Base-by-base conservation (phyloP, 2,888 invertebrate genomes). In the Caenorhabditis afra region DNA sequence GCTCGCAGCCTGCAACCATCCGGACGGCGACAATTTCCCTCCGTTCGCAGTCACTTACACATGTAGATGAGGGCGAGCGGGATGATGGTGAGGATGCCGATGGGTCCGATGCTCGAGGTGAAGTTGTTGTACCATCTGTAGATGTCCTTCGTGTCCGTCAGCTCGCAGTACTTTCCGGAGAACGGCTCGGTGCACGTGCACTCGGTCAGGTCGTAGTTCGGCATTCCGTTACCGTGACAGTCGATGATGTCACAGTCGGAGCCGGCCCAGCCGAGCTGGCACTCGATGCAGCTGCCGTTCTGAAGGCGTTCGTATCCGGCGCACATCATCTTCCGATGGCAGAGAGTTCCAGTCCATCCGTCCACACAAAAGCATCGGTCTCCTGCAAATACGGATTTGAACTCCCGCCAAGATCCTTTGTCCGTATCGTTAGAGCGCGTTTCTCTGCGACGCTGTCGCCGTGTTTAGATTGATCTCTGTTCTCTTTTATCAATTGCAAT, bases 91-190 rank as follows among this genome's bases (percentile, higher is more conserved):
- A 84, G 57, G n/a, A 84, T 74, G 47, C 84, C 84, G 16, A 79
- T 68, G 11, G 81, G 81, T 37, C 84, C 84, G 37, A 79, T 81
- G 14, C 76, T 70, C 7, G 77, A 76, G 3, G 84, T 78, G 55
- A 82, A 67, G 52, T 84, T 84, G 53, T 84, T 84, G 67, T 84
- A 84, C 75, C 79, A 82, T 14, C 66, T 77, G 49, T 84, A 84
- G 39, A 84, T 82, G 53, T 82, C 81, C 35, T 79, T 74, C 0
- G 84, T 84, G 11, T 76, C 77, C 29, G 75, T 59, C 29, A 66
- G 45, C 22, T 84, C 81, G 39, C 84, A 84, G 68, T 73, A 84
- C 35, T 70, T 55, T 14, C 84, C 84, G 20, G 81, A 76, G 58
- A 79, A 82, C 8, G 84, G 84, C 16, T 64, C 71, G 8, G 55